These are phyloP conservation scores for Laothoe populi DNA, from an alignment of 2,888 invertebrate genomes.

Conservation along the genomic window DNA sequence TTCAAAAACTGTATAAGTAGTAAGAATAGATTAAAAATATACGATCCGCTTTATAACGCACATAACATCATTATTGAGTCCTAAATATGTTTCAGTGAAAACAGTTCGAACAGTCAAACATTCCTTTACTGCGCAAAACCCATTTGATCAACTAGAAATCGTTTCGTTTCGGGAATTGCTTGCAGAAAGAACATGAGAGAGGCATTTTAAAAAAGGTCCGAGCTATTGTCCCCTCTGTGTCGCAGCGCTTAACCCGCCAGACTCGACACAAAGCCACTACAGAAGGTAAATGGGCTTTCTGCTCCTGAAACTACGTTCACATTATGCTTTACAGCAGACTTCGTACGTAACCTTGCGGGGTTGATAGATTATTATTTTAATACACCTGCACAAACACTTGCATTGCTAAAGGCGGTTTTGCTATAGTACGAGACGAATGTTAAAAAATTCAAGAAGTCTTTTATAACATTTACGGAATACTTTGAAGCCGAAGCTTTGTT, in stretches of 20 bases:
- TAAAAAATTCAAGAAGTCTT: not conserved
- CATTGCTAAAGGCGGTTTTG: conserved; percentile 7
- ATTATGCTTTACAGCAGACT: conserved; percentile 63
- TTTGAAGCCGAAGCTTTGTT: not conserved
- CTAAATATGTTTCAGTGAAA: conserved; percentile 29
- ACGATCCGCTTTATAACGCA: not conserved
- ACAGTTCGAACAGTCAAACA: conserved; percentile 35
- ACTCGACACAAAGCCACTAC: conserved; percentile 74
- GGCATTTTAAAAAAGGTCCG: conserved; percentile 69
- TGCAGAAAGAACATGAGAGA: conserved; percentile 56
- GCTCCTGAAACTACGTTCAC: conserved; percentile 64
- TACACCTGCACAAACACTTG: conserved; percentile 21
- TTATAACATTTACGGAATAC: not conserved
- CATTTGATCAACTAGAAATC: conserved; percentile 56
- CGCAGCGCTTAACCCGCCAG: conserved; percentile 72
- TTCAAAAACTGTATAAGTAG: not conserved
- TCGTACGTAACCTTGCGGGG: conserved; percentile 42
- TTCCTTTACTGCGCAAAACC: conserved; percentile 47
- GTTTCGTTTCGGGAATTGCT: conserved; percentile 60
- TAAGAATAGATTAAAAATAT: not conserved
- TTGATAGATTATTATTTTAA: conserved; percentile 20
- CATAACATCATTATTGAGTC: conserved; percentile 12
- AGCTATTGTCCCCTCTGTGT: conserved; percentile 65
- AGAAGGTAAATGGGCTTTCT: conserved; percentile 76
- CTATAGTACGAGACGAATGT: not conserved